Conservation (phyloP, 2,113 vertebrate genomes). For the Gymnorhina tibicen region DNA sequence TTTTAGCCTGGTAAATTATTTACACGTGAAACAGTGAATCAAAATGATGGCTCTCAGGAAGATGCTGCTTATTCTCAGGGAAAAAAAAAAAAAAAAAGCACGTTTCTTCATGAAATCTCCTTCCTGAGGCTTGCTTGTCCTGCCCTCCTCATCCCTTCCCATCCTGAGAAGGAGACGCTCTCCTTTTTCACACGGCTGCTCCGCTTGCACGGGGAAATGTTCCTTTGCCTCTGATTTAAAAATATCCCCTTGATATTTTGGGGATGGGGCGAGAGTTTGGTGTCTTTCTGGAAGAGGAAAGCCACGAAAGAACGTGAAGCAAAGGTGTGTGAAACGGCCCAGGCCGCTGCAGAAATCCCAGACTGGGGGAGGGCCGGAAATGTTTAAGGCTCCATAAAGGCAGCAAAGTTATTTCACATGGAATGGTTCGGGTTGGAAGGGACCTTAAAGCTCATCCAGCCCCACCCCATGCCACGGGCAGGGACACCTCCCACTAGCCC, state of each 20-base stretch:
- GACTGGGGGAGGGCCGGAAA: background rate
- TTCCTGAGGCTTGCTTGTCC: background rate
- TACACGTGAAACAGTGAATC: constrained; percentile 55
- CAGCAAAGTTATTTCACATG: background rate
- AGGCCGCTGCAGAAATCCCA: background rate
- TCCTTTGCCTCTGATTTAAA: background rate
- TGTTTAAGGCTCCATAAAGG: background rate
- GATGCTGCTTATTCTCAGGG: constrained; percentile 48
- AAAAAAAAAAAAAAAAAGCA: background rate
- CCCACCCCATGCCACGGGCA: background rate
- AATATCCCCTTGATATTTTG: background rate
- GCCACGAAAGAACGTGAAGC: background rate
- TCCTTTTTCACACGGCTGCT: background rate
- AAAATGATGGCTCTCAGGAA: constrained; percentile 41
- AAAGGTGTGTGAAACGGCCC: background rate
- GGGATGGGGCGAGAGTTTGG: constrained; percentile 2
- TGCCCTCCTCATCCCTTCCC: background rate
- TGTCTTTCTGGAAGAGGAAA: background rate
- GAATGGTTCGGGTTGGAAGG: background rate
- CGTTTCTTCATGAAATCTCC: constrained; percentile 12
- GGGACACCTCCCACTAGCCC: background rate
- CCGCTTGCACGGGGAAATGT: background rate
- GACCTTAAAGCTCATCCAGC: background rate
- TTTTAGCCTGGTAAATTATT: constrained; percentile 68
- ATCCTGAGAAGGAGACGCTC: background rate